A percentile compares a stretch with the other conserved stretches of the same genome.
Evolutionary conservation across 1,140 invertebrate genomes (phyloP).

Genomic region (Cydia strobilella): DNA sequence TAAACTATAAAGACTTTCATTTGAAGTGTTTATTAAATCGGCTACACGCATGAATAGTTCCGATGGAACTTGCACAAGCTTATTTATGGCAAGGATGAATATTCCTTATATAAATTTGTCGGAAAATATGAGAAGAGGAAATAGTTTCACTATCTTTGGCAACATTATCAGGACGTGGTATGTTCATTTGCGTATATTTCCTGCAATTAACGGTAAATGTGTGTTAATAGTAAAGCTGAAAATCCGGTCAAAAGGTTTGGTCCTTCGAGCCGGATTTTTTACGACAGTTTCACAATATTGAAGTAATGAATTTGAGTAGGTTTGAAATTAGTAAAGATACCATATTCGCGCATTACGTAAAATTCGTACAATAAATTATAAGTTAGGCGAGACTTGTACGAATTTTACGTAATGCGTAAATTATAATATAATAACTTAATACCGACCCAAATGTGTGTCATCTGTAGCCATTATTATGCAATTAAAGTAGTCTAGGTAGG

Average conservation of each 20-base stretch:
- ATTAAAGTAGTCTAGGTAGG: conserved; percentile 39
- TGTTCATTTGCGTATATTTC: not conserved
- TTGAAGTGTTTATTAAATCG: conserved; percentile 1
- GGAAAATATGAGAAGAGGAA: conserved; percentile 11
- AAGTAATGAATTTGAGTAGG: not conserved
- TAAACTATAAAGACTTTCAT: not conserved
- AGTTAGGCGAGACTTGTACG: too few relatives aligned
- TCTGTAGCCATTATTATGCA: conserved; percentile 47
- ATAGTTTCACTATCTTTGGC: conserved; percentile 22
- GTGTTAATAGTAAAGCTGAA: not conserved
- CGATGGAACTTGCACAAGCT: not conserved
- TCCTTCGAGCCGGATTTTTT: conserved; percentile 20
- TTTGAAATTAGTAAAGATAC: not conserved
- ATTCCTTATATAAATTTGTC: not conserved
- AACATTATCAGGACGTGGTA: conserved; percentile 13
- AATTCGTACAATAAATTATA: not conserved
- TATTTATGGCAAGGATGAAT: not conserved
- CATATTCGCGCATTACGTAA: not conserved
- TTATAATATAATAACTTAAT: conserved; percentile 6
- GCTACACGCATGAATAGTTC: conserved; percentile 7
- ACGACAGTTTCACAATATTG: too few relatives aligned
- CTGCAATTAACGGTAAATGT: not conserved
- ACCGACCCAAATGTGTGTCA: conserved; percentile 34
- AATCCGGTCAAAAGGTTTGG: not conserved
- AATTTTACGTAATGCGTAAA: too few relatives aligned